A percentile compares a stretch with the other conserved stretches of the same genome.
Conservation (phyloP, 2,888 invertebrate genomes). For the Strigamia transsilvanica region DNA sequence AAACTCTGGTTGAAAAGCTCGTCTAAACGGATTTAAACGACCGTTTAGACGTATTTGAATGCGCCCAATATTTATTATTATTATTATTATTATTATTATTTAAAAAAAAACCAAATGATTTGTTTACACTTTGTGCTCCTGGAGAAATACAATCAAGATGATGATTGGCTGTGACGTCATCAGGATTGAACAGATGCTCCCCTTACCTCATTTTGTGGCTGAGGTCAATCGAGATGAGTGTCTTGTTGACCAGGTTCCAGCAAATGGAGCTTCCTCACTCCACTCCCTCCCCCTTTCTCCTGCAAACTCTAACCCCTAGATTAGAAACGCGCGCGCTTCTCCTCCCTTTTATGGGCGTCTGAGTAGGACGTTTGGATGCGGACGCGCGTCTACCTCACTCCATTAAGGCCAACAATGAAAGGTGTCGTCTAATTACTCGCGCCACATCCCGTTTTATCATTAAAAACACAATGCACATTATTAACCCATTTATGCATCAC, state of each 20-base stretch:
- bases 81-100: too few relatives aligned
- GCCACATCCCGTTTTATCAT: slow-evolving; percentile 11
- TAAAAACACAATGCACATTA: background rate
- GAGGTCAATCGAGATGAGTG: slow-evolving; percentile 49
- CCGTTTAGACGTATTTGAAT: too few relatives aligned
- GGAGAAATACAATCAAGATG: background rate
- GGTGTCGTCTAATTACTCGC: slow-evolving; percentile 44
- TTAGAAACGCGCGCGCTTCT: slow-evolving; percentile 34
- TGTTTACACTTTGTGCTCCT: too few relatives aligned
- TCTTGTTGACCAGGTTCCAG: slow-evolving; percentile 47
- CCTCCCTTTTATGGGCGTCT: slow-evolving; percentile 49
- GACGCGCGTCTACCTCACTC: background rate
- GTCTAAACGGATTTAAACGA: too few relatives aligned
- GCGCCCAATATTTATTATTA: too few relatives aligned
- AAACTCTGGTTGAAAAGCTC: too few relatives aligned
- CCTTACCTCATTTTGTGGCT: slow-evolving; percentile 41
- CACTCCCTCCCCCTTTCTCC: background rate
- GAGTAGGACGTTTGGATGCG: slow-evolving; percentile 50
- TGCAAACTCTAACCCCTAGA: slow-evolving; percentile 7
- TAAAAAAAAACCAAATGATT: too few relatives aligned
- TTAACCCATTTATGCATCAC: background rate
- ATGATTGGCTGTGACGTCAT: slow-evolving; percentile 27
- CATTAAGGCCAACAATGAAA: slow-evolving; percentile 37
- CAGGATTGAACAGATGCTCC: slow-evolving; percentile 38
- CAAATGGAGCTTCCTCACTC: slow-evolving; percentile 40